Base-by-base conservation (phyloP, 2,797 vertebrate genomes). In the Enoplosus armatus region DNA sequence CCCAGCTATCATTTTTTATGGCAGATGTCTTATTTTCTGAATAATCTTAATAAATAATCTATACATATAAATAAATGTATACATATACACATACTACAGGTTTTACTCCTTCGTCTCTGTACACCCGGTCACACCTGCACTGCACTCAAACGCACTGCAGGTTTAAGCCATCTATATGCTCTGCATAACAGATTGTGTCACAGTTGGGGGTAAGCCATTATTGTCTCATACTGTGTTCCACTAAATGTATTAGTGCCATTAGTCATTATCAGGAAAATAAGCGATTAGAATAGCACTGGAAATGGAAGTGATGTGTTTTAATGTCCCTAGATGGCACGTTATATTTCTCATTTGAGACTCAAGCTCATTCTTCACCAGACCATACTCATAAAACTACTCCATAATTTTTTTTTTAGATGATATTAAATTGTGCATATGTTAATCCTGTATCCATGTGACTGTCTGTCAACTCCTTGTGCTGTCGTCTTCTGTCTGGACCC, bases 341-440 rank as follows among this genome's bases (percentile, higher is more conserved):
- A 3, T 27, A 24, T 31, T 78, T 59, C 27, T 85, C 50, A 47
- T 66, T 63, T 67, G n/a, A 66, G 63, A 65, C 16, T 22, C 5
- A 68, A 58, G 26, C 5, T 10, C 10, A 10, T 45, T 48, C 48
- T 79, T 80, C 64, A 35, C 31, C 63, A 54, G 14, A 62, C 35
- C 5, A 0, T 26, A 11, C n/a, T 65, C 51, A 45, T 82, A 29
- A 84, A 80, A 77, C 51, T 8, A 56, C 18, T 31, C 24, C 18
- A 24, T 71, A 47, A 70, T 58, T 43, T 39, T 22, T 43, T 39
- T 22, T 47, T 71, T 54, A 65, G 6, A 41, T 33, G 12, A 56
- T 63, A 22, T 72, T 74, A 60, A 73, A 82, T 54, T 8, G 39
- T 37, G 39, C 64, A 33, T 53, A 77, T 72, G 73, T 72, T 77